Conservation (phyloP, 2,113 vertebrate species). For the Solea solea region DNA sequence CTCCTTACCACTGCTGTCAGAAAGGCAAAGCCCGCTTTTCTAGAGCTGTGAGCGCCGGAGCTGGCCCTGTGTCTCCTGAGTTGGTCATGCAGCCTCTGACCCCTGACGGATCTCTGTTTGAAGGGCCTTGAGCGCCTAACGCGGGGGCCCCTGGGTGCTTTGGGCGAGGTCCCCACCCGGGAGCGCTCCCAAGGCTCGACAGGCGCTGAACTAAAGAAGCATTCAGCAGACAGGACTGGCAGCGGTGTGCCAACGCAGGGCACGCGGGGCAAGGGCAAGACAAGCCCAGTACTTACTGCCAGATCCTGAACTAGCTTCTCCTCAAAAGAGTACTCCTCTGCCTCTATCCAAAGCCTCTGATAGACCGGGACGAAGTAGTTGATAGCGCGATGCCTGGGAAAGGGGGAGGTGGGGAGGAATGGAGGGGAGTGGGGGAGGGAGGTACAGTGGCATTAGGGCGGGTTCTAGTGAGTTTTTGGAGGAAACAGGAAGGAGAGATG, state of each 20-base stretch:
- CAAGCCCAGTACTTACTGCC: constrained; percentile 96
- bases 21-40: constrained; percentile 74
- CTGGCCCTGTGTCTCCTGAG: constrained; percentile 77
- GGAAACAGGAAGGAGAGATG: constrained; percentile 71
- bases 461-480: constrained; percentile 72
- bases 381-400: constrained; percentile 99
- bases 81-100: constrained; percentile 82
- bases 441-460: constrained; percentile 76
- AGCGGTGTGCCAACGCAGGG: constrained; percentile 79
- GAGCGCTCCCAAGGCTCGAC: constrained; percentile 75
- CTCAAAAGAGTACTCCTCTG: constrained; percentile 99
- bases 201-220: constrained; percentile 78
- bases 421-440: constrained; percentile 65
- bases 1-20: constrained; percentile 77
- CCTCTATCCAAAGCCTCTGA: constrained; percentile 99
- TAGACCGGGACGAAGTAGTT: constrained; percentile 99
- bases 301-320: constrained; percentile 99
- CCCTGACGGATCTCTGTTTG: constrained; percentile 76
- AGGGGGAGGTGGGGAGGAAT: constrained; percentile 75
- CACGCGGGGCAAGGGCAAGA: constrained; percentile 71
- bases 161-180: constrained; percentile 66
- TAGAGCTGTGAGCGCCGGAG: constrained; percentile 72
- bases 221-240: constrained; percentile 77
- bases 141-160: constrained; percentile 65
- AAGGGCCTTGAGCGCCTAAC: constrained; percentile 71